Evolutionary conservation across 2,888 invertebrate species (phyloP), one percentile per base, ranked within the genome.

Genomic region (Macropis europaea): DNA sequence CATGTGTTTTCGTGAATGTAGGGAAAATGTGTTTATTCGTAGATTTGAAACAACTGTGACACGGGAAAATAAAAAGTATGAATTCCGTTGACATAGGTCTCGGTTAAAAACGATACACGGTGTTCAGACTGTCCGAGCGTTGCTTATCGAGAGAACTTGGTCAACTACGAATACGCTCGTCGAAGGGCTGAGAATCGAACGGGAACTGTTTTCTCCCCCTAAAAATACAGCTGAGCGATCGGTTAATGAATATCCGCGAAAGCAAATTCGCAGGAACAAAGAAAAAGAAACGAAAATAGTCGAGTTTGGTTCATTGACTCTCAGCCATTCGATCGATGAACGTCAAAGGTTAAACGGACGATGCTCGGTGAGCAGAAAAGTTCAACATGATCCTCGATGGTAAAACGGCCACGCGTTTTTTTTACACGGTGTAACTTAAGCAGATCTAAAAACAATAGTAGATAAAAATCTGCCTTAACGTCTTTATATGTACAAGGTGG

Each of bases 401-500:
- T 32, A 54, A 48, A 66, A 53, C 26, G 19, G 30, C 22, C 24
- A 7, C 28, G 24, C n/a, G 28, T 22, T 48, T 54, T 36, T 9
- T n/a, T 34, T n/a, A n/a, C n/a, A n/a, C n/a, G n/a, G n/a, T 22
- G 26, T 15, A 45, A 56, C 22, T 42, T 24, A 19, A 38, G 42
- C 52, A 60, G 40, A 53, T 11, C 26, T 45, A 24, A 34, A 48
- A 61, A 59, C 24, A 47, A 2, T 42, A 36, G 5, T 17, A 50
- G 22, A 66, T 66, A 47, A 24, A 69, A 32, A 40, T 48, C 43
- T 43, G 48, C 36, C 26, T 30, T 13, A 26, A 73, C 40, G 45
- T 53, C 36, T 30, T 28, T 40, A 15, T 73, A 61, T 74, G 36
- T 70, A 74, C 66, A 74, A 48, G 17, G 11, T 36, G 32, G 15